A percentile compares a stretch with the other conserved stretches of the same genome.
Conservation (phyloP, 2,888 invertebrate genomes). For the Muscina levida region DNA sequence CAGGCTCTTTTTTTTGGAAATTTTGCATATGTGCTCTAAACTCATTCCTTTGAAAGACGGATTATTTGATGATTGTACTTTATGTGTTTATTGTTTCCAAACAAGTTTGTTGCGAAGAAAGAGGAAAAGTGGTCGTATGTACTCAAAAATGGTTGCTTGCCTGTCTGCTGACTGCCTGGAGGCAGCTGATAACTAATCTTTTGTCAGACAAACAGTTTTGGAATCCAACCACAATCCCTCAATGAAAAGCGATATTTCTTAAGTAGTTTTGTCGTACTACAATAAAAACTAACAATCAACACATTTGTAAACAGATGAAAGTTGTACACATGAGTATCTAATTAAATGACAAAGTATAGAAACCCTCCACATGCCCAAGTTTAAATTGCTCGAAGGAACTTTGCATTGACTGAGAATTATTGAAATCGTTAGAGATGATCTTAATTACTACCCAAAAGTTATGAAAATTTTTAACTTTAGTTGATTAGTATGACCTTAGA, state of each 20-base stretch:
- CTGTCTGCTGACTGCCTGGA: conserved; percentile 52
- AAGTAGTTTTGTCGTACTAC: conserved; percentile 57
- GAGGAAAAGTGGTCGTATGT: no score
- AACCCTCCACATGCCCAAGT: no score
- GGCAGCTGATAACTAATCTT: conserved; percentile 63
- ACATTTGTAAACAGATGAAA: conserved; percentile 34
- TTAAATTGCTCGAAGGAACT: no score
- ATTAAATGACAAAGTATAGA: conserved; percentile 28
- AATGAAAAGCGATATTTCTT: conserved; percentile 46
- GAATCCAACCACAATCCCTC: conserved; percentile 53
- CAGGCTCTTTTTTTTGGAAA: conserved; percentile 39
- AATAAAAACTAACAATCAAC: conserved; percentile 50
- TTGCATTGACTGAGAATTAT: no score
- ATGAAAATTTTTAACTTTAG: no score
- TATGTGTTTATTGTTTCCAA: conserved; percentile 50
- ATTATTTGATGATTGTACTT: conserved; percentile 58
- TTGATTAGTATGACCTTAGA: no score
- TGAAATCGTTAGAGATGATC: no score
- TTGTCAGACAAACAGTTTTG: conserved; percentile 58
- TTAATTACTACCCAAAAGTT: no score
- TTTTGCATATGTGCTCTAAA: conserved; percentile 48
- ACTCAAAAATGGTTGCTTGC: not conserved
- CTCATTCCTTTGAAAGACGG: conserved; percentile 51
- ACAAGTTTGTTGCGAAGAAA: conserved; percentile 11
- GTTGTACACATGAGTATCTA: conserved; percentile 43